A percentile compares a stretch with the other conserved stretches of the same genome.
phyloP scores from a whole-genome alignment of 2,113 vertebrate genomes.

The Xenopus tropicalis region UCB_Xtro_10.0 CM004447.2:143900501-143901000 shows the following conservation, averaged over 20 bases:
- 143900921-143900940: too few relatives aligned
- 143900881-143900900: not conserved
- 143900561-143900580: constrained; percentile 56
- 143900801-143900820: not conserved
- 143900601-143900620: constrained; percentile 57
- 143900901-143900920: too few relatives aligned
- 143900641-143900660: constrained; percentile 63
- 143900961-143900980: too few relatives aligned
- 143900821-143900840: too few relatives aligned
- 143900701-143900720: constrained; percentile 51
- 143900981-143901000: too few relatives aligned
- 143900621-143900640: constrained; percentile 50
- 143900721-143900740: constrained; percentile 54
- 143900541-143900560: constrained; percentile 55
- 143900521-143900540: constrained; percentile 54
- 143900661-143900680: constrained; percentile 62
- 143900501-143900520: constrained; percentile 54
- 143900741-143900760: constrained; percentile 20
- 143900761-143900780: not conserved
- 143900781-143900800: constrained; percentile 4
- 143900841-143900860: not conserved
- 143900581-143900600: constrained; percentile 51
- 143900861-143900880: not conserved
- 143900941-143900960: too few relatives aligned
- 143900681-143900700: constrained; percentile 58